Evolutionary conservation across 2,113 vertebrate species (phyloP).

Genomic region (Pipa parva): DNA sequence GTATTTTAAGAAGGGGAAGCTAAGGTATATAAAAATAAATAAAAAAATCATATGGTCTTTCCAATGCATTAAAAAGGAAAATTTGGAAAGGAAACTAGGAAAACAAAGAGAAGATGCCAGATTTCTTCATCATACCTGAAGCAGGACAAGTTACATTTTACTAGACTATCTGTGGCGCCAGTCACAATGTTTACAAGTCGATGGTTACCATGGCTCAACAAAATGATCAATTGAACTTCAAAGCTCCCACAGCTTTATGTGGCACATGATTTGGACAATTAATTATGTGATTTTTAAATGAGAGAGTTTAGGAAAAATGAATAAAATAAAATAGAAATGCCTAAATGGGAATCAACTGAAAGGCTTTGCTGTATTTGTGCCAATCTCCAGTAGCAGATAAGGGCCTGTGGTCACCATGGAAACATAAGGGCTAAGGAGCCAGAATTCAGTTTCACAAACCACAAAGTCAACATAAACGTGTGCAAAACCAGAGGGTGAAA

Average conservation of each 20-base stretch:
- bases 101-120: conserved; percentile 67
- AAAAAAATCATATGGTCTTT: conserved; percentile 58
- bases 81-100: conserved; percentile 70
- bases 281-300: conserved; percentile 77
- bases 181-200: conserved; percentile 51
- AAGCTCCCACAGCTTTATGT: conserved; percentile 65
- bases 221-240: conserved; percentile 74
- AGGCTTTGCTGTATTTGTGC: conserved; percentile 77
- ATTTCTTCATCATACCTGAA: conserved; percentile 73
- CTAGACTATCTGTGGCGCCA: conserved; percentile 60
- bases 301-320: conserved; percentile 70
- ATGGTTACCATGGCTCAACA: conserved; percentile 63
- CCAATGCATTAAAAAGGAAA: conserved; percentile 62
- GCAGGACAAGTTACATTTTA: conserved; percentile 59
- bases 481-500: conserved; percentile 67
- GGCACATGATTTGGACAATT: conserved; percentile 75
- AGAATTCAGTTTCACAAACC: conserved; percentile 90
- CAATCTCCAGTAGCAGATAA: conserved; percentile 85
- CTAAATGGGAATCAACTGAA: conserved; percentile 68
- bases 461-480: conserved; percentile 87
- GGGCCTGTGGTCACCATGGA: conserved; percentile 79
- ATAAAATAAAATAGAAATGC: conserved; percentile 52
- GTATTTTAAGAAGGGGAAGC: conserved; percentile 60
- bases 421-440: conserved; percentile 83
- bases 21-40: conserved; percentile 64